phyloP scores from a whole-genome alignment of 1,140 invertebrate species.

The Drosophila pallidifrons region DNA sequence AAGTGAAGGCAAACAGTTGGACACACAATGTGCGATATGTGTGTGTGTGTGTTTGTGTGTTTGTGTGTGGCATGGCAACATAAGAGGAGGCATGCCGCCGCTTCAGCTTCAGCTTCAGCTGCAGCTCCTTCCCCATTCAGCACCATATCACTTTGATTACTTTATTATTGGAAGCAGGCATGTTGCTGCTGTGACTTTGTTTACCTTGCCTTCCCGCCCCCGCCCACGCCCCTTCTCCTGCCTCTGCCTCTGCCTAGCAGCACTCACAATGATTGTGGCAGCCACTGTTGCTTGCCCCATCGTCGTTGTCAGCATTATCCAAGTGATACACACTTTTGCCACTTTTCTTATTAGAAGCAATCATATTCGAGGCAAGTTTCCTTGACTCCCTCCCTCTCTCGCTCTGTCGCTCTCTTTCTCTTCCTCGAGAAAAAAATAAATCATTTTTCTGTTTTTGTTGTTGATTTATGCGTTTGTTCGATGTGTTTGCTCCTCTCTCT shows the following conservation, averaged over 20 bases:
- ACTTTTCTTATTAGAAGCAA: constrained; percentile 81
- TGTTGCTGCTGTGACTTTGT: constrained; percentile 32
- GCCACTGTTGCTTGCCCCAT: constrained; percentile 12
- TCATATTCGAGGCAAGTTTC: constrained; percentile 52
- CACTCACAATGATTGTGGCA: constrained; percentile 61
- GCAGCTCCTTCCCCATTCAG: constrained; percentile 51
- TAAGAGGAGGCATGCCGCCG: neutral
- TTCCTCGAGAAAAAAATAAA: constrained; percentile 61
- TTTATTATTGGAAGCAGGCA: constrained; percentile 75
- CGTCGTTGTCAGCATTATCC: constrained; percentile 47
- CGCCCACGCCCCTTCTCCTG: neutral
- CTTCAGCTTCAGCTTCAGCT: neutral
- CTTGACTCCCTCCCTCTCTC: constrained; percentile 29
- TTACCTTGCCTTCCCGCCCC: constrained; percentile 16
- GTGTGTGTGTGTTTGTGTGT: neutral
- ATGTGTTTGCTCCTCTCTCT: constrained; percentile 51
- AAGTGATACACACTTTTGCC: constrained; percentile 40
- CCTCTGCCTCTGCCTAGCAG: constrained; percentile 13
- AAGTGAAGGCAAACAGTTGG: constrained; percentile 19
- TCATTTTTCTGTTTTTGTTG: constrained; percentile 84
- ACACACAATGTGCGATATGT: constrained; percentile 7
- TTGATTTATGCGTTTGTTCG: constrained; percentile 83
- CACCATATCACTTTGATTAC: constrained; percentile 82
- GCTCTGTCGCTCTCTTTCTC: neutral
- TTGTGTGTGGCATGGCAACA: constrained; percentile 57